Conservation (phyloP, 2,888 invertebrate genomes). For the Bruchidius siliquastri region DNA sequence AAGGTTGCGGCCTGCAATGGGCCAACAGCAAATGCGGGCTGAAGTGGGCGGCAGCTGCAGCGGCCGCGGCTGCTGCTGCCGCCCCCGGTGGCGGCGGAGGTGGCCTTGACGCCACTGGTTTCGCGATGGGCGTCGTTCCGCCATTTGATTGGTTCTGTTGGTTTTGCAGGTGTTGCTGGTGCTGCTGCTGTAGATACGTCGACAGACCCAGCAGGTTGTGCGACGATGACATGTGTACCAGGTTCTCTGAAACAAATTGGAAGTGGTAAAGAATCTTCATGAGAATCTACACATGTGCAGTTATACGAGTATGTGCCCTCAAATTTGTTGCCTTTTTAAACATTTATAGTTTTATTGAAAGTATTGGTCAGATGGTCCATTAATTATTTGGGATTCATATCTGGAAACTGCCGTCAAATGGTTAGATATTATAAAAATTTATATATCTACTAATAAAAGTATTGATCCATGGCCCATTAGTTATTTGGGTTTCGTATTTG, state of each 20-base stretch:
- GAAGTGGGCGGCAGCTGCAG: slow-evolving; percentile 52
- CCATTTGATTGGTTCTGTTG: not conserved
- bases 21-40: slow-evolving; percentile 76
- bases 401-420: too few relatives aligned
- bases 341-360: too few relatives aligned
- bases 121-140: slow-evolving; percentile 62
- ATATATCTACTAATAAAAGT: too few relatives aligned
- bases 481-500: too few relatives aligned
- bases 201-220: slow-evolving; percentile 43
- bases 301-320: too few relatives aligned
- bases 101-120: slow-evolving; percentile 75
- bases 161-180: slow-evolving; percentile 33
- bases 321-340: too few relatives aligned
- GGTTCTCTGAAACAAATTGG: slow-evolving; percentile 33
- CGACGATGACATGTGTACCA: slow-evolving; percentile 44
- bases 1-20: slow-evolving; percentile 77
- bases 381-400: too few relatives aligned
- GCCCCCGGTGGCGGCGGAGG: slow-evolving; percentile 12
- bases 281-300: too few relatives aligned
- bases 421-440: too few relatives aligned
- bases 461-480: too few relatives aligned
- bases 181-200: slow-evolving; percentile 46
- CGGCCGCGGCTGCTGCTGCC: slow-evolving; percentile 74
- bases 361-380: too few relatives aligned
- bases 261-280: not conserved